These are phyloP conservation scores for Balanococcus diminutus DNA, from an alignment of 2,888 invertebrate genomes.

Conservation along the genomic window DNA sequence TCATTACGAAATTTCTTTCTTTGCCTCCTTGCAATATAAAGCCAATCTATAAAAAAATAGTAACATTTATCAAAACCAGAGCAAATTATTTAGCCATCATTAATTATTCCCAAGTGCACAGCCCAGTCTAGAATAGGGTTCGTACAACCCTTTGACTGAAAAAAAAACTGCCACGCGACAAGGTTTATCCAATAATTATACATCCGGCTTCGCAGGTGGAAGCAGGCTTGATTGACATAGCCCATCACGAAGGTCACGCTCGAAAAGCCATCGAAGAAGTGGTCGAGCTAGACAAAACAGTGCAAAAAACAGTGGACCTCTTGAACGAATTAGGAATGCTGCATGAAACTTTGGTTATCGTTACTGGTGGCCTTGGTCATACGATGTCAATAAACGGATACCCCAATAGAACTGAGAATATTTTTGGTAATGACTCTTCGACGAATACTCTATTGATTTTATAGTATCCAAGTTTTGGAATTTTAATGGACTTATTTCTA, in stretches of 20 bases:
- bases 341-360: conserved; percentile 71
- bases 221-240: conserved; percentile 79
- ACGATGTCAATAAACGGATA: conserved; percentile 79
- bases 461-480: neutral
- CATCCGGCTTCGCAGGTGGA: conserved; percentile 68
- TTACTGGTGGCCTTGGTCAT: conserved; percentile 81
- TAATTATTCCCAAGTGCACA: neutral
- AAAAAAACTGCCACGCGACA: neutral
- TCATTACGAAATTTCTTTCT: neutral
- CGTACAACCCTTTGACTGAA: neutral
- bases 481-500: neutral
- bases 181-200: neutral
- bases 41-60: neutral
- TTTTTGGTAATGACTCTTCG: conserved; percentile 68
- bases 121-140: neutral
- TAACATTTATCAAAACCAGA: neutral
- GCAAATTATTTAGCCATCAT: neutral
- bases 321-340: conserved; percentile 72
- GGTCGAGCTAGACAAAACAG: conserved; percentile 75
- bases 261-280: conserved; percentile 78
- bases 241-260: conserved; percentile 79
- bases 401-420: conserved; percentile 77
- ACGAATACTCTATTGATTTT: neutral
- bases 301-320: conserved; percentile 74
- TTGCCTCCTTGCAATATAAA: neutral